Evolutionary conservation across 2,797 vertebrate species (phyloP).

Genomic region (Poeciliopsis paucimaculata): DNA sequence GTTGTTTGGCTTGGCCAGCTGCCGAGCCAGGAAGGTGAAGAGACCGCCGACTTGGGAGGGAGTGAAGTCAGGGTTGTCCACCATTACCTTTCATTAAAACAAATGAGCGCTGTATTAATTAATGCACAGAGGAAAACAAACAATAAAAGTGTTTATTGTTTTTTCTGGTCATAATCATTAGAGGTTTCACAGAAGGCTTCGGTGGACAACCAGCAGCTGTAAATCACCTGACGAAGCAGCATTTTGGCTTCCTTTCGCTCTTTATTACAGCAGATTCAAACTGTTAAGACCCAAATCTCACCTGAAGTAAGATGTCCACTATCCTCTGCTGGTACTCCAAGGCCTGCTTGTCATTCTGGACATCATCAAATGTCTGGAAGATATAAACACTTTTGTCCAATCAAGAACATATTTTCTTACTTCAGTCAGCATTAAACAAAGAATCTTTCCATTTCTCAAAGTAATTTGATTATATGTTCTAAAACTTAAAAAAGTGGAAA

Average conservation of each 20-base stretch:
- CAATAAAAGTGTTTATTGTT: background rate
- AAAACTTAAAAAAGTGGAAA: background rate
- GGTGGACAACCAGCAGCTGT: background rate
- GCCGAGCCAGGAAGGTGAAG: slow-evolving; percentile 95
- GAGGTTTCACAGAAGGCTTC: background rate
- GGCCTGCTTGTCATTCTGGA: slow-evolving; percentile 98
- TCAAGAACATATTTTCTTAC: background rate
- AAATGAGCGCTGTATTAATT: background rate
- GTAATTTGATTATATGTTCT: background rate
- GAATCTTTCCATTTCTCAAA: background rate
- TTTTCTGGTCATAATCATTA: background rate
- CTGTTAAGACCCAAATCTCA: slow-evolving; percentile 51
- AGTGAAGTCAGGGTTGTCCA: slow-evolving; percentile 96
- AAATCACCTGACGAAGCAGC: too few relatives aligned
- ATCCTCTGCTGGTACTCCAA: slow-evolving; percentile 97
- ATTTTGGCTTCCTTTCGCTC: too few relatives aligned
- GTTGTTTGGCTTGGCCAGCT: slow-evolving; percentile 96
- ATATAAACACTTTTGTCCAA: background rate
- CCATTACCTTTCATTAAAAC: slow-evolving; percentile 88
- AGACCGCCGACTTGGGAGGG: slow-evolving; percentile 97
- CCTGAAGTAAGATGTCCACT: slow-evolving; percentile 96
- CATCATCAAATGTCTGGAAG: slow-evolving; percentile 95
- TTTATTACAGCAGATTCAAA: too few relatives aligned
- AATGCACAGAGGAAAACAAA: background rate
- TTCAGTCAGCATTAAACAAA: background rate